Base-by-base conservation (phyloP, 1,140 invertebrate genomes). In the Hetaerina americana region DNA sequence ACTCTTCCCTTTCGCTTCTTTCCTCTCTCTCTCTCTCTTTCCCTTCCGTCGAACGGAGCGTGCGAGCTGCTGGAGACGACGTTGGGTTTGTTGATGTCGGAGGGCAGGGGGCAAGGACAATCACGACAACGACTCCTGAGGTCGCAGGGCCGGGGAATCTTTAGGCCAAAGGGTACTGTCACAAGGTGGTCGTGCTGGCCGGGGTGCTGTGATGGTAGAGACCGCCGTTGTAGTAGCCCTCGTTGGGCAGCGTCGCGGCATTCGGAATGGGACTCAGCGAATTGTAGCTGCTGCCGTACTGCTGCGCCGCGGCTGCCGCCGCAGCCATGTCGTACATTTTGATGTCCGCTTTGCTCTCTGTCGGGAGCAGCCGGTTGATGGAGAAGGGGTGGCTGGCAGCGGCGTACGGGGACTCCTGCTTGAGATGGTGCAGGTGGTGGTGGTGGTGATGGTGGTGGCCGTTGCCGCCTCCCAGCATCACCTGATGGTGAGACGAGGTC, bases 281-380 rank as follows among this genome's bases (percentile, higher is more conserved):
- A 75, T 85, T 87, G 76, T 89, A 87, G 27, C 88, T 86, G 66
- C 70, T 68, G 15, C 81, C 78, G 75, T 92, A 90, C 80, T 84
- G 81, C 74, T 81, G 79, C 3, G 77, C 73, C 0, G 78, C 77
- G 18, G 76, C 76, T 0, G 78, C 18, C 88, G 86, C 79, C 85
- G 81, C 70, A 1, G 82, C 82, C 75, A 85, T 83, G 71, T 87
- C 86, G 77, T 85, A 78, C 76, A 86, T 78, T 78, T 85, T 74
- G 78, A 82, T 73, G 77, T 79, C 79, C 75, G 91, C 86, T 79
- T 94, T 93, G 71, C 89, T 89, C 77, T 93, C 92, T 66, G 91
- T 90, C 10, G 92, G 92, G 76, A 94, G 82, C 77, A 97, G 86
- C 78, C 94, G 90, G 75, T 93, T 96, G 77, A 97, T 97, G 79